These are phyloP conservation scores for Ceratoteleas bidentatus DNA, from an alignment of 1,140 invertebrate species.

Conservation along the genomic window DNA sequence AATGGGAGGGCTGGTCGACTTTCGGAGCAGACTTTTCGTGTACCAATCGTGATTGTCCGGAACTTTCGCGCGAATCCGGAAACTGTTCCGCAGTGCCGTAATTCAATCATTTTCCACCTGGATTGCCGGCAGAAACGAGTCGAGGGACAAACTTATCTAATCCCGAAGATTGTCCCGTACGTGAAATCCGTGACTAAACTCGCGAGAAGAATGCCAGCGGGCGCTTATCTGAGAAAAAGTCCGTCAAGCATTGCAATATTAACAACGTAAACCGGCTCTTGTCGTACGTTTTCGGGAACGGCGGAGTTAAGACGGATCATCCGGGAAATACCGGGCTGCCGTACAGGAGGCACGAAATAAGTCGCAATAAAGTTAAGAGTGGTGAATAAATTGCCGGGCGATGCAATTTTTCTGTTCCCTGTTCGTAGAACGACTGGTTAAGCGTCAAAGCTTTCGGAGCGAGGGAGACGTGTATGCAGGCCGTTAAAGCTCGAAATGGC, in stretches of 20 bases:
- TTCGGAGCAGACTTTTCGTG: too few species aligned
- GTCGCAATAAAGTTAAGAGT: conserved; percentile 42
- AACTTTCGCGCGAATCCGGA: too few species aligned
- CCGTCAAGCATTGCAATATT: conserved; percentile 17
- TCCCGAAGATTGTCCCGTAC: not conserved
- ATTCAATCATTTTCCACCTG: too few species aligned
- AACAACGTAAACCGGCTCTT: conserved; percentile 13
- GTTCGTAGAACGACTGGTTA: conserved; percentile 36
- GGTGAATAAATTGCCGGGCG: conserved; percentile 46
- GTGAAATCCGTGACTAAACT: conserved; percentile 1
- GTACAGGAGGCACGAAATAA: conserved; percentile 24
- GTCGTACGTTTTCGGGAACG: conserved; percentile 3
- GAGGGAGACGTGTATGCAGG: conserved; percentile 37
- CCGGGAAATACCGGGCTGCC: conserved; percentile 22
- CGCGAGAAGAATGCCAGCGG: not conserved
- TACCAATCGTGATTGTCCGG: too few species aligned
- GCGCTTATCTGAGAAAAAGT: not conserved
- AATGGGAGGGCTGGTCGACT: too few species aligned
- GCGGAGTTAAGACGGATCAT: conserved; percentile 21
- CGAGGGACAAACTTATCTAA: conserved; percentile 1
- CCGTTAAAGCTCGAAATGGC: conserved; percentile 54
- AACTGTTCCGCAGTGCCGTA: too few species aligned
- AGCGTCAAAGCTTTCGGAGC: conserved; percentile 25
- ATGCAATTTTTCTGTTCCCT: conserved; percentile 42
- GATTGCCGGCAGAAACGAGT: too few species aligned